Conservation (phyloP, 2,113 vertebrate species). For the Lophochroa leadbeateri region DNA sequence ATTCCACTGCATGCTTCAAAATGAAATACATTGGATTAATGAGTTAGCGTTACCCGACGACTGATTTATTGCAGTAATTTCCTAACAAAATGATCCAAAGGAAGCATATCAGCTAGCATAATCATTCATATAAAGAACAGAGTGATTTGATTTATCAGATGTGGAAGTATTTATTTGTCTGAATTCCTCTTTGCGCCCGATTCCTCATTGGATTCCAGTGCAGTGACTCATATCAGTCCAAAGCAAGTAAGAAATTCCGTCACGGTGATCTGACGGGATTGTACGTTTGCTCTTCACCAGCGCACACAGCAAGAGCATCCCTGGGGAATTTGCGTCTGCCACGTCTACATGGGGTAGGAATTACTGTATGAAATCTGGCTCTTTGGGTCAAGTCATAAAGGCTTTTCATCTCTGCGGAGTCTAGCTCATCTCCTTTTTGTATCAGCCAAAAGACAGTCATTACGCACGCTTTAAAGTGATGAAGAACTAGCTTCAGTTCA, state of each 20-base stretch:
- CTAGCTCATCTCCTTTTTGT: not conserved
- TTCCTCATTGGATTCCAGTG: not conserved
- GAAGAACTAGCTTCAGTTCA: not conserved
- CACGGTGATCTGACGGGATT: not conserved
- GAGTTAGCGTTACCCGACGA: not conserved
- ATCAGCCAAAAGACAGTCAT: not conserved
- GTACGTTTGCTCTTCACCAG: not conserved
- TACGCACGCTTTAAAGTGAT: not conserved
- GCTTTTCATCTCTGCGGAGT: not conserved
- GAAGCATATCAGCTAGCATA: not conserved
- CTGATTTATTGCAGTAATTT: conserved; percentile 50
- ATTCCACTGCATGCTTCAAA: conserved; percentile 10
- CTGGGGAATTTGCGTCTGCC: not conserved
- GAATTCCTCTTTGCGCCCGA: not conserved
- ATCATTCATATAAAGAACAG: not conserved
- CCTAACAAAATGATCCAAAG: not conserved
- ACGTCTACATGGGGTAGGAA: not conserved
- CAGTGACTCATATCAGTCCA: not conserved
- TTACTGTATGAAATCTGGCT: not conserved
- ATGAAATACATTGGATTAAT: not conserved
- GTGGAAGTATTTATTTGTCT: not conserved
- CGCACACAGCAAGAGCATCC: not conserved
- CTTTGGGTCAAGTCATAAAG: not conserved
- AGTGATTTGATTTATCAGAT: conserved; percentile 1
- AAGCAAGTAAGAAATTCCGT: not conserved